These are phyloP conservation scores for Cylindroiulus punctatus DNA, from an alignment of 2,888 invertebrate genomes.

Conservation along the genomic window DNA sequence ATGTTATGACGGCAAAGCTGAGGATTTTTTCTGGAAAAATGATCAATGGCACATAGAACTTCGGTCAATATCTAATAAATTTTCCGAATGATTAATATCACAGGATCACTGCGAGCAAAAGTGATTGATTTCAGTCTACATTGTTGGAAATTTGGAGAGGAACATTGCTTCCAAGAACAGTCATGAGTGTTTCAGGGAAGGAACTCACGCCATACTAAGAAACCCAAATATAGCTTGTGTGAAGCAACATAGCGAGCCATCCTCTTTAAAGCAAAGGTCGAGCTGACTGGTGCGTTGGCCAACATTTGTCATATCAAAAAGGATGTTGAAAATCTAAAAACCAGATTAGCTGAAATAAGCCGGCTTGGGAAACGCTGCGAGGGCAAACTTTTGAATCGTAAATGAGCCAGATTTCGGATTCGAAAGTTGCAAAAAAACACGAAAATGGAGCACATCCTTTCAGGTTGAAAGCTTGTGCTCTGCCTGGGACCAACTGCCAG, in stretches of 20 bases:
- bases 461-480: no score
- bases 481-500: not conserved
- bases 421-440: not conserved
- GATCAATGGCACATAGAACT: no score
- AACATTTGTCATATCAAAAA: conserved; percentile 13
- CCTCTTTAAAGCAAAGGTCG: not conserved
- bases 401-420: not conserved
- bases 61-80: no score
- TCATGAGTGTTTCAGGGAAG: no score
- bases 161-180: no score
- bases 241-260: not conserved
- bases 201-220: not conserved
- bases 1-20: no score
- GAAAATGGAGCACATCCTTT: not conserved
- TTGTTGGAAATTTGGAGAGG: no score
- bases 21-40: no score
- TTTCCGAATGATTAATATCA: no score
- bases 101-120: no score
- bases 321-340: conserved; percentile 31
- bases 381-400: not conserved
- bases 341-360: not conserved
- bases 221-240: not conserved
- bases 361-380: not conserved
- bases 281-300: not conserved
- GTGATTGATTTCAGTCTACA: no score